Base-by-base conservation (phyloP, 2,888 invertebrate genomes). In the Agrotis clavis region DNA sequence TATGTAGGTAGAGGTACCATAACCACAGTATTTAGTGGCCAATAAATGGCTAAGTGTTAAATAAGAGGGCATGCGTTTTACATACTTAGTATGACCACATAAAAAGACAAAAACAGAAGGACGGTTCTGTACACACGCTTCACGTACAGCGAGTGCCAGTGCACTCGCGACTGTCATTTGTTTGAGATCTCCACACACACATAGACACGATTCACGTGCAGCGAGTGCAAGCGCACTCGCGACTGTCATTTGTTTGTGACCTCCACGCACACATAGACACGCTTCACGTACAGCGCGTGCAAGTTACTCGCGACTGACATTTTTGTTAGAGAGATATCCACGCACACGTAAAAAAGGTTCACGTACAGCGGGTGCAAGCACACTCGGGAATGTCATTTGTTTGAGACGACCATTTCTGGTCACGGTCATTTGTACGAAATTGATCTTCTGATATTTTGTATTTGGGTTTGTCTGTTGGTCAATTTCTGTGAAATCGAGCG, bases 1-100 rank as follows among this genome's bases (percentile, higher is more conserved):
- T 41, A 11, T 41, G 11, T 41, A 30, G 3, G 30, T 30, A 6
- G 35, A 41, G 2, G 11, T 14, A 51, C n/a, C 53, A 9, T 62
- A 35, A 67, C 18, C 18, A 61, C 13, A 65, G 67, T 54, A 50
- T 59, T 82, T 67, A 82, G 63, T 62, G 21, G 4, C 16, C 60
- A 67, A 62, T 67, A 3, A 41, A 56, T 13, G 16, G 21, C n/a
- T 57, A 59, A 78, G 82, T 82, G 65, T 66, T 50, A 65, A 68
- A 82, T 79, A 66, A 82, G n/a, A 72, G 57, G 68, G n/a, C 67
- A 19, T 51, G n/a, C 14, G 73, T 66, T 72, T 54, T 25, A 63
- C 64, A 51, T 41, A 72, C 65, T 67, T 62, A 63, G 67, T 66
- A 35, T 13, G 35, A 35, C n/a, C 57, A 35, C 57, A 14, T 57